Evolutionary conservation across 2,797 vertebrate genomes (phyloP).

Genomic region (Prionace glauca): DNA sequence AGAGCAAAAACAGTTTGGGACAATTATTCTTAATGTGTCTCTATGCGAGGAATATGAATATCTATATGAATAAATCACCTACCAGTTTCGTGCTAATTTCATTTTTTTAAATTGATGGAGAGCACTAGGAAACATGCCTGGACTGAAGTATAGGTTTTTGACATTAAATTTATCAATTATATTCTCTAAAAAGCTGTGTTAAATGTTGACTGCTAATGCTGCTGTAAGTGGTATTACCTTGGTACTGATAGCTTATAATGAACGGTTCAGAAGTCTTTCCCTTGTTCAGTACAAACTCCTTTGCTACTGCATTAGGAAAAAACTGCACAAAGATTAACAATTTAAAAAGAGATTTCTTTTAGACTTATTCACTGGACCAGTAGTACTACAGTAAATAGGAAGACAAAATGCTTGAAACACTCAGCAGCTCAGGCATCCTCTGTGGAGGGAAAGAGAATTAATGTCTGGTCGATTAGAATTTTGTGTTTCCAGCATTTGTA

Average conservation of each 20-base stretch:
- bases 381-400: neutral
- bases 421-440: neutral
- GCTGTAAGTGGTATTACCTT: neutral
- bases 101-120: neutral
- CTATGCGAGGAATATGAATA: neutral
- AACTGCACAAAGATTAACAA: neutral
- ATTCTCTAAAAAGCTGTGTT: neutral
- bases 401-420: neutral
- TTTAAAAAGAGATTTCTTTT: neutral
- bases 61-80: neutral
- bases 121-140: constrained; percentile 6
- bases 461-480: neutral
- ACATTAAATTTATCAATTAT: neutral
- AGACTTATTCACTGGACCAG: neutral
- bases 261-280: neutral
- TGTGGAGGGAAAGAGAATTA: neutral
- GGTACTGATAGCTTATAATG: neutral
- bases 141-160: neutral
- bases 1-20: neutral
- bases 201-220: neutral
- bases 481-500: neutral
- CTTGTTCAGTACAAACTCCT: neutral
- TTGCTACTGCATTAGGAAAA: neutral
- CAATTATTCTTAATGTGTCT: neutral
- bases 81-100: neutral